Percentiles rank a stretch among this genome's conserved stretches.
Evolutionary conservation across 64 coral and sea anemone genomes (phyloP).

Genomic region (Montipora capricornis): DNA sequence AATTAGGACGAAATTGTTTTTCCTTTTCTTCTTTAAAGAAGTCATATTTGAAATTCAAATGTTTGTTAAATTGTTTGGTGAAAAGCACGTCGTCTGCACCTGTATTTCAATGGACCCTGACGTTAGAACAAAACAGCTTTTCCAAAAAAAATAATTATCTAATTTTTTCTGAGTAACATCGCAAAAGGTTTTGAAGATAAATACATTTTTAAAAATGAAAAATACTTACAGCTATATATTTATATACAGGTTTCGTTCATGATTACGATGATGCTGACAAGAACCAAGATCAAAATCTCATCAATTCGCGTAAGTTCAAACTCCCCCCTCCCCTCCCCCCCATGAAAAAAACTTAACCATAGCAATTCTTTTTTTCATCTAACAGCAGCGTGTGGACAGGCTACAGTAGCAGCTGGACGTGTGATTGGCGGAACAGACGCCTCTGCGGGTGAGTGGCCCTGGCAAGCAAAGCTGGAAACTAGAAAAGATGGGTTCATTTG

Average conservation of each 20-base stretch:
- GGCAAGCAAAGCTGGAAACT: constrained; percentile 54
- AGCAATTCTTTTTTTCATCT: not conserved
- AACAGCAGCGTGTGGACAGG: constrained; percentile 41
- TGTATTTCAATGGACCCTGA: not conserved
- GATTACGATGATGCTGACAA: not conserved
- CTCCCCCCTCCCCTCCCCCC: not conserved
- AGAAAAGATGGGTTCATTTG: constrained; percentile 19
- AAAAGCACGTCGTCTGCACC: not conserved
- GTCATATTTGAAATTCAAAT: not conserved
- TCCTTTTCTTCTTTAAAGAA: not conserved
- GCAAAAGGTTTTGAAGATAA: not conserved
- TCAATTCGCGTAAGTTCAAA: constrained; percentile 10
- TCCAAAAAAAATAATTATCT: not conserved
- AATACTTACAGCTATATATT: not conserved
- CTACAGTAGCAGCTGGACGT: not conserved
- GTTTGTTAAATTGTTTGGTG: not conserved
- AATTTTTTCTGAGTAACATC: not conserved
- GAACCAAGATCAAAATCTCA: not conserved
- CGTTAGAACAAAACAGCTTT: not conserved
- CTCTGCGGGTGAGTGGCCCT: constrained; percentile 43
- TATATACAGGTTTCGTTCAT: not conserved
- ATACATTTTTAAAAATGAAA: not conserved
- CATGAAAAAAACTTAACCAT: not conserved
- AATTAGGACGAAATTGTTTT: not conserved
- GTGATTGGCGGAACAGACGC: constrained; percentile 57